Percentiles rank a stretch among this genome's conserved stretches.
These are phyloP conservation scores for Oscheius sp. DNA, from an alignment of 2,888 invertebrate species.

Conservation along the genomic window DNA sequence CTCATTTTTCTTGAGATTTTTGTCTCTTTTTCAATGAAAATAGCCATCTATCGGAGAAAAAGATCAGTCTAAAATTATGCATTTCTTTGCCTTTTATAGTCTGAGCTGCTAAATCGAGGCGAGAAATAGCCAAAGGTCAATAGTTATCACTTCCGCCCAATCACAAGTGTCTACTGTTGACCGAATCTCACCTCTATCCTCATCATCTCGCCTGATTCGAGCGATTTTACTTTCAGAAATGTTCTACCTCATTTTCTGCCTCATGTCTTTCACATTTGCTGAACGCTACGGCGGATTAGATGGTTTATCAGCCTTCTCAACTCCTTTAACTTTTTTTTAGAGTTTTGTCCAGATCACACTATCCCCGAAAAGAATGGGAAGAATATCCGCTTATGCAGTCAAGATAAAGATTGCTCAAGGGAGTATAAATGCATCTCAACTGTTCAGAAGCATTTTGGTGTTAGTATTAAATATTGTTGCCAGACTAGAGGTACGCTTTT, in stretches of 20 bases:
- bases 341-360: slow-evolving; percentile 25
- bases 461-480: slow-evolving; percentile 44
- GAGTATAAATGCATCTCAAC: slow-evolving; percentile 19
- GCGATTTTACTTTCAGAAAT: background rate
- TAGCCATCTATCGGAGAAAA: too few species aligned
- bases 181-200: background rate
- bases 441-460: slow-evolving; percentile 37
- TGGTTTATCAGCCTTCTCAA: background rate
- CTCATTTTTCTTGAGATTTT: background rate
- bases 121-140: background rate
- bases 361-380: slow-evolving; percentile 10
- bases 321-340: background rate
- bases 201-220: background rate
- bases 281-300: background rate
- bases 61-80: too few species aligned
- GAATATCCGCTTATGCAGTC: slow-evolving; percentile 1
- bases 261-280: background rate
- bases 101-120: too few species aligned
- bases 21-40: too few species aligned
- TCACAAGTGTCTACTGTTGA: slow-evolving; percentile 4
- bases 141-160: slow-evolving; percentile 14
- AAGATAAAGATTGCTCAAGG: slow-evolving; percentile 22
- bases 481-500: slow-evolving; percentile 41
- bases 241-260: background rate
- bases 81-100: background rate